Percentiles rank a stretch among this genome's conserved stretches.
Conservation (phyloP, 2,797 vertebrate genomes). For the Stomatorhinus walkeri region DNA sequence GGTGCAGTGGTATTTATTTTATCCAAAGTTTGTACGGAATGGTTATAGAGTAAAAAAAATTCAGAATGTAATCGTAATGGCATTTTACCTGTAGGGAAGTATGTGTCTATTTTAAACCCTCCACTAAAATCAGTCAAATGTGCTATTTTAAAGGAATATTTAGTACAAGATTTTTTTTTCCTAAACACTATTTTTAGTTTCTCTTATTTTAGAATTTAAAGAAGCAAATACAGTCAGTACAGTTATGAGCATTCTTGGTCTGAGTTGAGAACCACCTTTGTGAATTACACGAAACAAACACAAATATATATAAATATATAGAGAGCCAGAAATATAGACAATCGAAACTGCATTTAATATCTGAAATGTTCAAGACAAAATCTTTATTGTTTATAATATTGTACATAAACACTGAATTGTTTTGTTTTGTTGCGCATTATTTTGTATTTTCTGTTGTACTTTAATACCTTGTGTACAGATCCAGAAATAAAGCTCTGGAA, state of each 20-base stretch:
- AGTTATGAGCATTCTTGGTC: constrained; percentile 25
- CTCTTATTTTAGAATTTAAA: constrained; percentile 64
- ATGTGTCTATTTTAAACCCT: constrained; percentile 59
- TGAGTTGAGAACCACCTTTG: constrained; percentile 52
- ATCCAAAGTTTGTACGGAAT: constrained; percentile 80
- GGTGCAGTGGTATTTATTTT: constrained; percentile 76
- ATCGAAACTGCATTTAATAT: constrained; percentile 87
- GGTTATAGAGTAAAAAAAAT: constrained; percentile 34
- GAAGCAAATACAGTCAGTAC: constrained; percentile 19
- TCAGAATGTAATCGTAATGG: constrained; percentile 82
- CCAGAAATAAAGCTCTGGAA: constrained; percentile 99
- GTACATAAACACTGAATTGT: constrained; percentile 87
- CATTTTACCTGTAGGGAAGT: constrained; percentile 65
- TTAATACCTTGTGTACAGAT: constrained; percentile 99
- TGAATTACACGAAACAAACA: constrained; percentile 66
- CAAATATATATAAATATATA: constrained; percentile 66
- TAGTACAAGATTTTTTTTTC: constrained; percentile 55
- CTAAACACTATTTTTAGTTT: constrained; percentile 58
- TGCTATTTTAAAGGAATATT: constrained; percentile 64
- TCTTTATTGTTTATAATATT: constrained; percentile 97
- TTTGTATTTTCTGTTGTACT: constrained; percentile 99
- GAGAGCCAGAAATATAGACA: constrained; percentile 83
- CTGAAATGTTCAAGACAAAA: constrained; percentile 84
- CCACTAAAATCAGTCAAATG: constrained; percentile 57
- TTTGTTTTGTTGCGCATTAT: constrained; percentile 88